A percentile compares a stretch with the other conserved stretches of the same genome.
Evolutionary conservation across 2,888 invertebrate genomes (phyloP).

Genomic region (Hemaris fuciformis): DNA sequence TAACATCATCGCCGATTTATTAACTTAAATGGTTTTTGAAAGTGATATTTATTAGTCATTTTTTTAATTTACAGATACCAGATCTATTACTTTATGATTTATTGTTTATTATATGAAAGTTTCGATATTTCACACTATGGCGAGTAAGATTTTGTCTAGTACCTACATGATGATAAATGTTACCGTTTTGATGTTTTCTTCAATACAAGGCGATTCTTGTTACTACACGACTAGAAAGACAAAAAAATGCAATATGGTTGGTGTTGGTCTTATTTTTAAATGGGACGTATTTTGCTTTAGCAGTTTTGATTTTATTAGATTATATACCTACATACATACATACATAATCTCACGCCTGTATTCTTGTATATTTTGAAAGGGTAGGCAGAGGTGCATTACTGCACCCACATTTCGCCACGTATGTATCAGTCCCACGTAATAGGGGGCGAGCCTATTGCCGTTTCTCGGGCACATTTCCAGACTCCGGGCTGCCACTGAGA

Average conservation of each 20-base stretch:
- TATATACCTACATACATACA: too few species aligned
- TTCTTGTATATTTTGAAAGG: too few species aligned
- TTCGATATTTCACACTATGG: not conserved
- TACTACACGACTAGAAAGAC: not conserved
- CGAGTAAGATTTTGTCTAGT: not conserved
- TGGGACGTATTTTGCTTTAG: not conserved
- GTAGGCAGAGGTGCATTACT: too few species aligned
- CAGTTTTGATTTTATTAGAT: not conserved
- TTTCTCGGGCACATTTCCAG: too few species aligned
- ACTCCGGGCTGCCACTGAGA: too few species aligned
- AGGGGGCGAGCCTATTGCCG: too few species aligned
- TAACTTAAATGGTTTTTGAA: not conserved
- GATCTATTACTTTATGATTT: not conserved
- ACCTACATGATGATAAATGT: not conserved
- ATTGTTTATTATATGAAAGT: not conserved
- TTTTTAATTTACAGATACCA: not conserved
- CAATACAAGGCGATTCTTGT: not conserved
- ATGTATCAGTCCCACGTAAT: too few species aligned
- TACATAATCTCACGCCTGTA: too few species aligned
- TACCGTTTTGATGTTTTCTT: not conserved
- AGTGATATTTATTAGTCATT: not conserved
- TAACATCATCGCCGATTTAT: not conserved
- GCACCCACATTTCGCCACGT: too few species aligned
- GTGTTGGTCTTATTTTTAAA: not conserved
- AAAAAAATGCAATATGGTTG: not conserved